These are phyloP conservation scores for Penaeus chinensis DNA, from an alignment of 1,140 invertebrate species.

Conservation along the genomic window DNA sequence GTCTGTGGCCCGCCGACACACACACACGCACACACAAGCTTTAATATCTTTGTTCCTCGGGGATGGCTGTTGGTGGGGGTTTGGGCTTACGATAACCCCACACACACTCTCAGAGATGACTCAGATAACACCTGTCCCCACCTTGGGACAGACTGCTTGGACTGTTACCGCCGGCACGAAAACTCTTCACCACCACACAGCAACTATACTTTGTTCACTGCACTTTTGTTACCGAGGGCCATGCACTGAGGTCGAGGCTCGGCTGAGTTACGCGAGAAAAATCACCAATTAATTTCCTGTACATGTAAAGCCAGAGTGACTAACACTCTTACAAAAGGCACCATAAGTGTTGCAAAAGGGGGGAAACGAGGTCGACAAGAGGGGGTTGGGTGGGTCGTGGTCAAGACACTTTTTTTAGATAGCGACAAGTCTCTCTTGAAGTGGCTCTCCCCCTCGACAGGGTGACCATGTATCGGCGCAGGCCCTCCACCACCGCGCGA, in stretches of 20 bases:
- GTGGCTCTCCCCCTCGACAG: slow-evolving; percentile 32
- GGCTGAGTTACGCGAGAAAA: slow-evolving; percentile 32
- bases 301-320: slow-evolving; percentile 37
- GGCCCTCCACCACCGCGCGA: slow-evolving; percentile 45
- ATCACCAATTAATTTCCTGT: slow-evolving; percentile 46
- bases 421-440: background rate
- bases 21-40: too few relatives aligned
- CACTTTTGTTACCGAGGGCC: background rate
- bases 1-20: background rate
- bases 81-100: slow-evolving; percentile 25
- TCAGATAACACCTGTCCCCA: slow-evolving; percentile 6
- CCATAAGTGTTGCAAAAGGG: slow-evolving; percentile 40
- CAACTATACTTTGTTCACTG: slow-evolving; percentile 40
- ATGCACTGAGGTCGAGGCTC: slow-evolving; percentile 25
- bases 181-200: slow-evolving; percentile 44
- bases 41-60: slow-evolving; percentile 43
- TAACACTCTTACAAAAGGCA: slow-evolving; percentile 43
- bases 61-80: slow-evolving; percentile 30
- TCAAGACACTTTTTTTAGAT: background rate
- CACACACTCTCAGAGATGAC: background rate
- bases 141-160: slow-evolving; percentile 32
- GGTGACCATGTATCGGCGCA: slow-evolving; percentile 50
- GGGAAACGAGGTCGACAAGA: background rate
- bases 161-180: slow-evolving; percentile 25
- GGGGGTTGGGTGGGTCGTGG: too few relatives aligned